A percentile compares a stretch with the other conserved stretches of the same genome.
Conservation (phyloP, 2,797 vertebrate genomes). For the Alauda arvensis region DNA sequence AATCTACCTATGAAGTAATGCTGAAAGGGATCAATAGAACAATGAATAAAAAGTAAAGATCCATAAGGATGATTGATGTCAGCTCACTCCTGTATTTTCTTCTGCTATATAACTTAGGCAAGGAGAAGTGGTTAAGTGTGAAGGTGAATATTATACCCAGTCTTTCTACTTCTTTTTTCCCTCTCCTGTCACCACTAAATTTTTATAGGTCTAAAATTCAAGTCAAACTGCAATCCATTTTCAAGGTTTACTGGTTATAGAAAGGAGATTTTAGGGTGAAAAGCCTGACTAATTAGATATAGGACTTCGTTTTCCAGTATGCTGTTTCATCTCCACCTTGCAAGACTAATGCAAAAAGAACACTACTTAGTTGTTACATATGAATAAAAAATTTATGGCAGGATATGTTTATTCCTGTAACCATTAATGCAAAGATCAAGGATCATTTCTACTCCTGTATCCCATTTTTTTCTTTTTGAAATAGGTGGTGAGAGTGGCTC, state of each 20-base stretch:
- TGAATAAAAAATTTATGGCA: not conserved
- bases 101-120: not conserved
- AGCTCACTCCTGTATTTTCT: not conserved
- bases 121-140: not conserved
- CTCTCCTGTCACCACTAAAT: rapidly evolving
- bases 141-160: not conserved
- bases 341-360: not conserved
- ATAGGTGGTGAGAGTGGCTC: not conserved
- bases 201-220: not conserved
- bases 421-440: not conserved
- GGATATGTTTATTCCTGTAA: not conserved
- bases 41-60: conserved; percentile 35
- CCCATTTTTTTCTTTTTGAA: not conserved
- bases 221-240: not conserved
- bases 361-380: not conserved
- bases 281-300: not conserved
- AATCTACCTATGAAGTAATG: conserved; percentile 19
- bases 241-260: not conserved
- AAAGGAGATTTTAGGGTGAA: not conserved
- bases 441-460: not conserved
- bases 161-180: not conserved
- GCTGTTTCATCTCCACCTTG: not conserved
- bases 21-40: conserved; percentile 45
- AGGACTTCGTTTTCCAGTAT: not conserved
- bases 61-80: conserved; percentile 44